Conservation (phyloP, 2,113 vertebrate genomes). For the Sebastes schlegelii region DNA sequence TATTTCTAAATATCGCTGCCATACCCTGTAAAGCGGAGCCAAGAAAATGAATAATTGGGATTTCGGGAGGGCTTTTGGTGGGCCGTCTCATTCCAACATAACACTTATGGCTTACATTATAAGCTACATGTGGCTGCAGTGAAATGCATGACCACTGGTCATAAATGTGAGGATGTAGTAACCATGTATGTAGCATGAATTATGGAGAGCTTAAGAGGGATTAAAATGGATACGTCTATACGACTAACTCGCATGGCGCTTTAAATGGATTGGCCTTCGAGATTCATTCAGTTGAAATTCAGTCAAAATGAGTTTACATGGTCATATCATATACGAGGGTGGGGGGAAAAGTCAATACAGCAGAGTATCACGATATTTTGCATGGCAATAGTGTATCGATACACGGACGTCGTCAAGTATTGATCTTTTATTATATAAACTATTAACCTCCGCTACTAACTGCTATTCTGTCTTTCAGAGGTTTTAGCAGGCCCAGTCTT, state of each 20-base stretch:
- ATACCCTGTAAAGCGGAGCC: slow-evolving; percentile 46
- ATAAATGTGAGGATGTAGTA: slow-evolving; percentile 32
- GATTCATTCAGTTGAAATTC: neutral
- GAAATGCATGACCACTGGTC: slow-evolving; percentile 37
- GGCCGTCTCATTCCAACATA: slow-evolving; percentile 59
- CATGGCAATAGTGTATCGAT: no score
- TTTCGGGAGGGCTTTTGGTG: slow-evolving; percentile 57
- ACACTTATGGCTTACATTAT: slow-evolving; percentile 69
- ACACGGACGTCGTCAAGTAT: no score
- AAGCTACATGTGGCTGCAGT: slow-evolving; percentile 59
- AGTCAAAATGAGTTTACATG: neutral
- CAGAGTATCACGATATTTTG: no score
- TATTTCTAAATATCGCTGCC: slow-evolving; percentile 56
- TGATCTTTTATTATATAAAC: no score
- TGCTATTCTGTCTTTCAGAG: no score
- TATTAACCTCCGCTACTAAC: no score
- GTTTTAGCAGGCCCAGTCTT: no score
- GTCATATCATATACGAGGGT: neutral
- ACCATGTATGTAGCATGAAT: slow-evolving; percentile 29
- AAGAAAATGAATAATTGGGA: slow-evolving; percentile 65
- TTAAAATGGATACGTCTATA: slow-evolving; percentile 25
- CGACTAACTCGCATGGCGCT: neutral
- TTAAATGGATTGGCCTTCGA: neutral
- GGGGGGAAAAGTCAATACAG: no score
- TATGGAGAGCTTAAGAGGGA: slow-evolving; percentile 6